Percentiles rank a stretch among this genome's conserved stretches.
Evolutionary conservation across 2,888 invertebrate genomes (phyloP).

Genomic region (Synanthedon vespiformis): DNA sequence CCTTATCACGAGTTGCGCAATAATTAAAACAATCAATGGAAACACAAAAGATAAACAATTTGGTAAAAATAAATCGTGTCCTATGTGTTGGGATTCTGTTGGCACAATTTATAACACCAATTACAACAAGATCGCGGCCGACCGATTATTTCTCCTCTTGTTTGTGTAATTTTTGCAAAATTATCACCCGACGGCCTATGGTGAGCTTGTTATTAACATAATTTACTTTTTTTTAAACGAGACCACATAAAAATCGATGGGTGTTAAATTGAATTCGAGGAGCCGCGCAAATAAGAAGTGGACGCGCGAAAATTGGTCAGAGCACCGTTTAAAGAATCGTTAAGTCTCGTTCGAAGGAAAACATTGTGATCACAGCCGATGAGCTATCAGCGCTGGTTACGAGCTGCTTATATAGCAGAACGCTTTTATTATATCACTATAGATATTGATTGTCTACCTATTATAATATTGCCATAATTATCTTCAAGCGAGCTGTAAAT

Average conservation of each 20-base stretch:
- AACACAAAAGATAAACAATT: too few species aligned
- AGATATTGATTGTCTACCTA: too few species aligned
- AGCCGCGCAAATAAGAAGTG: conserved; percentile 60
- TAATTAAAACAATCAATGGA: too few species aligned
- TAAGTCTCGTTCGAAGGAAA: conserved; percentile 52
- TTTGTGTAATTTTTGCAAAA: conserved; percentile 47
- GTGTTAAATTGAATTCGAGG: conserved; percentile 67
- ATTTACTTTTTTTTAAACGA: conserved; percentile 41
- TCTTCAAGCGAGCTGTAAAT: too few species aligned
- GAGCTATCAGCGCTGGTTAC: conserved; percentile 30
- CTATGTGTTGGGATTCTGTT: too few species aligned
- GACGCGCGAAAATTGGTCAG: conserved; percentile 59
- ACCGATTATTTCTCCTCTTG: conserved; percentile 31
- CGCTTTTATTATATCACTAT: too few species aligned
- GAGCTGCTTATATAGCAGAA: conserved; percentile 29
- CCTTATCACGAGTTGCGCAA: too few species aligned
- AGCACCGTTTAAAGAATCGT: conserved; percentile 64
- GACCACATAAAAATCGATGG: conserved; percentile 53
- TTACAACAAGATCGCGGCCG: conserved; percentile 34
- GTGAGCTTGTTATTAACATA: conserved; percentile 49
- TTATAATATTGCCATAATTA: too few species aligned
- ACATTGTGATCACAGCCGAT: conserved; percentile 50
- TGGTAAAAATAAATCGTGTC: too few species aligned
- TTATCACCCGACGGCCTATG: conserved; percentile 45
- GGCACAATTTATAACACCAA: conserved; percentile 34